These are phyloP conservation scores for Allygus modestus DNA, from an alignment of 2,888 invertebrate genomes.

Conservation along the genomic window DNA sequence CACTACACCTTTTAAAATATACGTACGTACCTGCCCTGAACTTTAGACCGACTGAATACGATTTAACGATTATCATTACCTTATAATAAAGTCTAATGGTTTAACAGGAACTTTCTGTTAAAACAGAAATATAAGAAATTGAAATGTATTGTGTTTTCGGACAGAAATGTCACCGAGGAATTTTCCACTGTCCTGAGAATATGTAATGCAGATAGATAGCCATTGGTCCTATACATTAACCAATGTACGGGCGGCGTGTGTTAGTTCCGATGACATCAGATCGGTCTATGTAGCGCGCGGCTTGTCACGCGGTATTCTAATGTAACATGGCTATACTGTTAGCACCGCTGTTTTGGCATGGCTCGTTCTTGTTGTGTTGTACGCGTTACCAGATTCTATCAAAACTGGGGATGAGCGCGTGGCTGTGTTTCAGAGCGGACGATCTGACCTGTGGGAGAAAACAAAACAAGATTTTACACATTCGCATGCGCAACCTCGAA, in stretches of 20 bases:
- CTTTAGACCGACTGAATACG: too few species aligned
- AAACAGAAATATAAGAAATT: too few species aligned
- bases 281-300: slow-evolving; percentile 8
- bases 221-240: slow-evolving; percentile 16
- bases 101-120: too few species aligned
- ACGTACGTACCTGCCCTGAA: too few species aligned
- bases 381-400: neutral
- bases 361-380: neutral
- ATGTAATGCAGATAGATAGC: slow-evolving; percentile 25
- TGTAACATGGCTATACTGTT: slow-evolving; percentile 38
- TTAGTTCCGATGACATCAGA: slow-evolving; percentile 24
- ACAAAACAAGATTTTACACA: too few species aligned
- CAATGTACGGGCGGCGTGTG: neutral
- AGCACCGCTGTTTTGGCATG: slow-evolving; percentile 6
- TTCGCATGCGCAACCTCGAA: too few species aligned
- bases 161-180: neutral
- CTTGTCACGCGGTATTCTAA: slow-evolving; percentile 15
- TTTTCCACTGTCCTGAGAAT: neutral
- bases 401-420: neutral
- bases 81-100: too few species aligned
- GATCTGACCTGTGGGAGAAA: too few species aligned
- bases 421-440: too few species aligned
- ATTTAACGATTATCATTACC: too few species aligned
- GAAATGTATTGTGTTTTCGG: too few species aligned
- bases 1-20: too few species aligned